Conservation (phyloP, 2,888 invertebrate species). For the Hydrotaea cyrtoneurina region DNA sequence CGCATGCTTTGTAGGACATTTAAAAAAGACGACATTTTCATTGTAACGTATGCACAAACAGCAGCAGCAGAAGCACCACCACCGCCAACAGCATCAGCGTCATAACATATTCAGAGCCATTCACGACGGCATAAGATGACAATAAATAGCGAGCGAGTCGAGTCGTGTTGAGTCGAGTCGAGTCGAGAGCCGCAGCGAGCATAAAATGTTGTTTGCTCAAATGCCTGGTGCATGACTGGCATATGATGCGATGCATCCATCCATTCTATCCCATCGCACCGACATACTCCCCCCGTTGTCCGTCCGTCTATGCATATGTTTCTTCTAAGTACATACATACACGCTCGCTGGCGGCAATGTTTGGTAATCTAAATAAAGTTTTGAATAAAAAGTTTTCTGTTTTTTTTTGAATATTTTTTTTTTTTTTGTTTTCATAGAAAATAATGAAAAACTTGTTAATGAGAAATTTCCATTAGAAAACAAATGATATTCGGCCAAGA, state of each 20-base stretch:
- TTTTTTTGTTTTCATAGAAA: neutral
- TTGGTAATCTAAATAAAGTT: conserved; percentile 38
- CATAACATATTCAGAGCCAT: conserved; percentile 25
- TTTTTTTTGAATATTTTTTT: neutral
- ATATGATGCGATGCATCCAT: too few relatives aligned
- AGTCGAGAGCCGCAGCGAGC: neutral
- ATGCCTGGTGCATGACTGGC: conserved; percentile 10
- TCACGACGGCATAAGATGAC: conserved; percentile 23
- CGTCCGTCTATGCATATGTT: neutral
- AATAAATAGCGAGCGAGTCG: conserved; percentile 27
- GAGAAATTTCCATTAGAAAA: conserved; percentile 36
- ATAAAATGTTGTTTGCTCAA: conserved; percentile 34
- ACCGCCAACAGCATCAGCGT: neutral
- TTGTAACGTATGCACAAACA: conserved; percentile 3
- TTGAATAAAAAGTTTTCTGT: conserved; percentile 7
- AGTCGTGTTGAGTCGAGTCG: too few relatives aligned
- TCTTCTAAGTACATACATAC: conserved; percentile 5
- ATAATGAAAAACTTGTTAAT: conserved; percentile 27
- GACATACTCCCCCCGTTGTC: neutral
- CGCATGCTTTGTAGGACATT: neutral
- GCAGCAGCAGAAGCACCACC: neutral
- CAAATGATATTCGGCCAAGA: conserved; percentile 27
- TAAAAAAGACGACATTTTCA: conserved; percentile 10
- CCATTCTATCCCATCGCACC: too few relatives aligned
- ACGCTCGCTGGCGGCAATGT: conserved; percentile 17